Evolutionary conservation across 2,888 invertebrate genomes (phyloP), one percentile per base, ranked within the genome.

Genomic region (Podotricha telesiphe): DNA sequence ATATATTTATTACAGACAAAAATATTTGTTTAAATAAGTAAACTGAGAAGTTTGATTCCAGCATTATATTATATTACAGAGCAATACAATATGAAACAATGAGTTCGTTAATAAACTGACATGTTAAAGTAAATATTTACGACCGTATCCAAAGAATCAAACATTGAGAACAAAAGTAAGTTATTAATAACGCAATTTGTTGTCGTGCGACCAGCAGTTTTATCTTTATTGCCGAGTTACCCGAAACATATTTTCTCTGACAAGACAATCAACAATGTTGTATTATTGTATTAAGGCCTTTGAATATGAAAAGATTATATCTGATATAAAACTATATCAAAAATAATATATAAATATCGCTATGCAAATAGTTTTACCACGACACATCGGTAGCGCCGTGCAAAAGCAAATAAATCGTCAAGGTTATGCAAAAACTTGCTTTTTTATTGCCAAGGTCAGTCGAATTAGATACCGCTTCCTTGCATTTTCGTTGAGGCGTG

Each of bases 391-490:
- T 77, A 75, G 78, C 82, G 81, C 78, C 76, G 78, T 71, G 81
- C 81, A 84, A 82, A 81, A 85, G 80, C 79, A 78, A 81, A 83
- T 78, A 83, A 81, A 80, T 75, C 78, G 74, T 81, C 85, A 85
- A 87, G 86, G 88, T 83, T 80, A 76, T 79, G 84, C 83, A 73
- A 83, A 85, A 86, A 86, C 85, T 80, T 83, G 85, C 86, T 87
- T 85, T 88, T 92, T 91, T 93, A 93, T 83, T 93, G 93, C 81
- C 93, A 93, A 93, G 93, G 93, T 87, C 93, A 89, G 76, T 82
- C 79, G 82, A 88, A 86, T 88, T 88, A 89, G 90, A 91, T 89
- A 91, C 87, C 85, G 84, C 82, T 82, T 82, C 80, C 83, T n/a
- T n/a, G n/a, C 83, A 82, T 89, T 90, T 88, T 79, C 79, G 77